Evolutionary conservation across 2,113 vertebrate genomes (phyloP).

Genomic region (Tupaia chinensis): DNA sequence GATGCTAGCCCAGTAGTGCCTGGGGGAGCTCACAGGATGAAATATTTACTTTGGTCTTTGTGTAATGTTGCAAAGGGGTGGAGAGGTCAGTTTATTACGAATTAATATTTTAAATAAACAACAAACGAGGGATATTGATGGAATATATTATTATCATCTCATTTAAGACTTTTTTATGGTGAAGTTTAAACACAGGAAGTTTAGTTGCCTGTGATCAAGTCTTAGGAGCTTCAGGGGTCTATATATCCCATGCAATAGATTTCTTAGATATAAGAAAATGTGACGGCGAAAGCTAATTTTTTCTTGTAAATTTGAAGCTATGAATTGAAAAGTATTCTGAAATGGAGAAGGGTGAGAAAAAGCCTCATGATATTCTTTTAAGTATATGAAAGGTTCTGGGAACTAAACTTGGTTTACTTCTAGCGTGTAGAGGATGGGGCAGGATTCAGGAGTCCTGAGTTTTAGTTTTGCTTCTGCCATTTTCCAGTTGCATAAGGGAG

Average conservation of each 20-base stretch:
- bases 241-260: not conserved
- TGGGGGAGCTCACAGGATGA: slow-evolving; percentile 89
- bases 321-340: not conserved
- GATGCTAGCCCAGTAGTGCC: slow-evolving; percentile 79
- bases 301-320: not conserved
- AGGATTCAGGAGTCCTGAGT: not conserved
- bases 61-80: slow-evolving; percentile 85
- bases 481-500: not conserved
- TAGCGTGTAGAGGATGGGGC: too few species aligned
- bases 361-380: not conserved
- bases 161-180: not conserved
- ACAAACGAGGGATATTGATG: slow-evolving; percentile 64
- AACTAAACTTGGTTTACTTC: not conserved
- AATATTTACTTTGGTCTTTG: slow-evolving; percentile 88
- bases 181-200: slow-evolving; percentile 30
- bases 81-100: slow-evolving; percentile 85
- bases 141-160: not conserved
- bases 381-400: not conserved
- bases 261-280: not conserved
- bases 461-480: not conserved
- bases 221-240: not conserved
- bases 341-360: not conserved
- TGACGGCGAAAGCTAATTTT: not conserved
- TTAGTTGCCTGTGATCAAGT: slow-evolving; percentile 37
- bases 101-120: slow-evolving; percentile 73